Conservation (phyloP, 1,140 invertebrate species). For the Chionoecetes opilio region DNA sequence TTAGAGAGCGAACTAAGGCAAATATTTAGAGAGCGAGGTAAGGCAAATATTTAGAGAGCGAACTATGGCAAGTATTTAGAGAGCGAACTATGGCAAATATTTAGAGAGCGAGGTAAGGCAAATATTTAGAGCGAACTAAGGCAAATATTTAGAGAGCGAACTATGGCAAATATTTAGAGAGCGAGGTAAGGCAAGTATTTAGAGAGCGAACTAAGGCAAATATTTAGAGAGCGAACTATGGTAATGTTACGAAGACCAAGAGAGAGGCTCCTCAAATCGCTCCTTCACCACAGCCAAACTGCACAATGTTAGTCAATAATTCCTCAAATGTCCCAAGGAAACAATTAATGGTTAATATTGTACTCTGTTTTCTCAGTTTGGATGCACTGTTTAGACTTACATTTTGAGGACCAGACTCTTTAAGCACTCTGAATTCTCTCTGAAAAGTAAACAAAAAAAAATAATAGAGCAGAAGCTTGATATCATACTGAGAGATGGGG, state of each 20-base stretch:
- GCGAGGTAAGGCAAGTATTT: neutral
- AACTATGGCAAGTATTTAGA: neutral
- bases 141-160: neutral
- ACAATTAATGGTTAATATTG: conserved; percentile 39
- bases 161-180: no score
- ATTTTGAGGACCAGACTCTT: conserved; percentile 76
- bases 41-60: neutral
- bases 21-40: no score
- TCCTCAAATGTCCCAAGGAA: conserved; percentile 13
- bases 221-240: neutral
- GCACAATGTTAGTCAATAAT: conserved; percentile 58
- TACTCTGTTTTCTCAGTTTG: conserved; percentile 39
- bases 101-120: no score
- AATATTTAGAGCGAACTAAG: neutral
- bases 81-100: neutral
- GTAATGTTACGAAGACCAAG: neutral
- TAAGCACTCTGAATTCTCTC: conserved; percentile 76
- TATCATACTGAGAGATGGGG: neutral
- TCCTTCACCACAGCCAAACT: conserved; percentile 67
- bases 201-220: neutral
- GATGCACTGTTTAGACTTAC: conserved; percentile 68
- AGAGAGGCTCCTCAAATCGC: conserved; percentile 46
- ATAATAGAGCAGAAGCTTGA: neutral
- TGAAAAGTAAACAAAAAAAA: conserved; percentile 63
- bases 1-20: neutral